These are phyloP conservation scores for Microctenopoma steveboyesi DNA, from an alignment of 2,797 vertebrate species.

Conservation along the genomic window DNA sequence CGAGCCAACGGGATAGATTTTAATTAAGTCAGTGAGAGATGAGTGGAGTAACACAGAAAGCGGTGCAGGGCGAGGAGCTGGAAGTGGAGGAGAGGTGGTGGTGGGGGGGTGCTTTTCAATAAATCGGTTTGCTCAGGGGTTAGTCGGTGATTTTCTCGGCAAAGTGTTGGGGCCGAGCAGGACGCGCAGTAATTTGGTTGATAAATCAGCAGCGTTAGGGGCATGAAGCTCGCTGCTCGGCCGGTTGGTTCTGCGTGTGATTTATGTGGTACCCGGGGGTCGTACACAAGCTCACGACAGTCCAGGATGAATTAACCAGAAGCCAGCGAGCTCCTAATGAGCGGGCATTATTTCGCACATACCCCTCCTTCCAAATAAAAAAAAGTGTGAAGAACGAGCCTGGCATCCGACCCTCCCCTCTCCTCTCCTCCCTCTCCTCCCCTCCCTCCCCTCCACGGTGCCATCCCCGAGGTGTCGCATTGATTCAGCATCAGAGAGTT, in stretches of 20 bases:
- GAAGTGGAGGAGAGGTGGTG: conserved; percentile 61
- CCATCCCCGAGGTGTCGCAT: conserved; percentile 91
- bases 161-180: conserved; percentile 86
- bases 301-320: conserved; percentile 95
- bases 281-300: conserved; percentile 93
- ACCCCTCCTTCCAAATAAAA: conserved; percentile 64
- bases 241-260: conserved; percentile 84
- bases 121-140: conserved; percentile 83
- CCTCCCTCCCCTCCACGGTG: conserved; percentile 74
- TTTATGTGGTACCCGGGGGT: conserved; percentile 98
- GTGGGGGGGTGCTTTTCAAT: conserved; percentile 79
- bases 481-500: conserved; percentile 93
- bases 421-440: not conserved
- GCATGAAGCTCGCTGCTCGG: conserved; percentile 80
- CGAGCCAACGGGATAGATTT: conserved; percentile 82
- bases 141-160: conserved; percentile 83
- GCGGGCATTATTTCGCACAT: conserved; percentile 91
- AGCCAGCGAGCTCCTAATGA: conserved; percentile 93
- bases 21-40: conserved; percentile 84
- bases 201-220: conserved; percentile 90
- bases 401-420: conserved; percentile 63
- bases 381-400: conserved; percentile 89
- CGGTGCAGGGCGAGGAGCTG: conserved; percentile 52
- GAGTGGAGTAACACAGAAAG: conserved; percentile 77
- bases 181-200: conserved; percentile 94